Conservation (phyloP, 2,113 vertebrate species). For the Eclectus roratus region DNA sequence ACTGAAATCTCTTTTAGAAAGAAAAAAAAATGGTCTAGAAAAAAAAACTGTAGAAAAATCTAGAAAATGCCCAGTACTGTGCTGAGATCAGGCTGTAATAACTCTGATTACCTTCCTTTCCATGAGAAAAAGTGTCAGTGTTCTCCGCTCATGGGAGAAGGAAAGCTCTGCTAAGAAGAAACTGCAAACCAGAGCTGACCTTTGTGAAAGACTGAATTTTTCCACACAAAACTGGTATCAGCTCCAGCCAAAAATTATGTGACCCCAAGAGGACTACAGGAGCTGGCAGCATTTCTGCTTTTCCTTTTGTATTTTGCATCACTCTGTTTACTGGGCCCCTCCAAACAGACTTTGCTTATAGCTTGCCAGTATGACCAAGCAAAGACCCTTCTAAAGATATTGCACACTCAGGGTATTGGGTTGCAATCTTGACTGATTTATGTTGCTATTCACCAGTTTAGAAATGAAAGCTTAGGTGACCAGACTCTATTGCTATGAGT, state of each 20-base stretch:
- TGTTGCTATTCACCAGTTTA: background rate
- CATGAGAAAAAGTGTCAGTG: background rate
- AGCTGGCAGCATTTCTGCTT: background rate
- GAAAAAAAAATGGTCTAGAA: background rate
- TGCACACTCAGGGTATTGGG: fast-evolving
- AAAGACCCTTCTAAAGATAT: background rate
- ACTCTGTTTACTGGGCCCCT: background rate
- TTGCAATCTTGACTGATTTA: background rate
- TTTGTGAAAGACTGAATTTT: background rate
- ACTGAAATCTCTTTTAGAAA: background rate
- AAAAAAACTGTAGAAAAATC: background rate
- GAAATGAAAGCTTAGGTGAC: background rate
- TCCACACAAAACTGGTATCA: background rate
- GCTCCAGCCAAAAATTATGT: background rate
- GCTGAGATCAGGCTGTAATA: background rate
- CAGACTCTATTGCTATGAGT: background rate
- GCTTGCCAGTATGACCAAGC: background rate
- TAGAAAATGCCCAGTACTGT: background rate
- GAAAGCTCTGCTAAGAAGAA: background rate
- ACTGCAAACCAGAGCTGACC: background rate
- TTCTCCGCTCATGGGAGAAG: background rate
- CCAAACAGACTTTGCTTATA: background rate
- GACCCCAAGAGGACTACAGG: background rate
- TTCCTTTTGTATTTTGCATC: background rate
- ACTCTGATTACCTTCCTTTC: background rate